A percentile compares a stretch with the other conserved stretches of the same genome.
Evolutionary conservation across 2,113 vertebrate species (phyloP).

Genomic region (Macroglossus sobrinus): DNA sequence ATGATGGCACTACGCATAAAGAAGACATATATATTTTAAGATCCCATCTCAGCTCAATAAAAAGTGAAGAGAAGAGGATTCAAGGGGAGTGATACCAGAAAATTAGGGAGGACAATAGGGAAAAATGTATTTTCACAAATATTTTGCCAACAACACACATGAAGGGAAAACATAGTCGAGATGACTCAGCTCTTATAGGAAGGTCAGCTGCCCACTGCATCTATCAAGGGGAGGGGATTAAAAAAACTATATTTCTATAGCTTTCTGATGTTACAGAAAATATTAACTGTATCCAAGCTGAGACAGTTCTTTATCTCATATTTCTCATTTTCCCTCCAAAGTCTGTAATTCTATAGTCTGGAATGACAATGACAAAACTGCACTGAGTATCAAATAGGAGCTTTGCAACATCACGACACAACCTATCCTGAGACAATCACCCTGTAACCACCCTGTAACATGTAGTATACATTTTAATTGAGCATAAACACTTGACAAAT

Average conservation of each 20-base stretch:
- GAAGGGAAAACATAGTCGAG: neutral
- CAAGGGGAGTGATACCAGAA: too few species aligned
- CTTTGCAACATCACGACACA: neutral
- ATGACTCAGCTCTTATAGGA: neutral
- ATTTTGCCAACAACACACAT: neutral
- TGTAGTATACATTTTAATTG: neutral
- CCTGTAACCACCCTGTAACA: constrained; percentile 24
- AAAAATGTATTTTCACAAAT: neutral
- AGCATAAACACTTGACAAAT: constrained; percentile 41
- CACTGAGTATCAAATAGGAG: neutral
- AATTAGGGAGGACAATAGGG: neutral
- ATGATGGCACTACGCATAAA: neutral
- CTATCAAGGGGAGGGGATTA: neutral
- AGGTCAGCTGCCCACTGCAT: neutral
- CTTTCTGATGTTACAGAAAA: neutral
- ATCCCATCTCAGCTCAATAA: neutral
- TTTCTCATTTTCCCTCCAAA: constrained; percentile 29
- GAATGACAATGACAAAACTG: neutral
- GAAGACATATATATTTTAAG: neutral
- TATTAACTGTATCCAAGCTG: neutral
- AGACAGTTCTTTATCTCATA: neutral
- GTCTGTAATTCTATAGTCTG: neutral
- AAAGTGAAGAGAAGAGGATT: neutral
- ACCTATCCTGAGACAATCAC: neutral
- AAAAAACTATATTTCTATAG: neutral